These are phyloP conservation scores for Salpingus planirostris DNA, from an alignment of 2,888 invertebrate species.

Conservation along the genomic window DNA sequence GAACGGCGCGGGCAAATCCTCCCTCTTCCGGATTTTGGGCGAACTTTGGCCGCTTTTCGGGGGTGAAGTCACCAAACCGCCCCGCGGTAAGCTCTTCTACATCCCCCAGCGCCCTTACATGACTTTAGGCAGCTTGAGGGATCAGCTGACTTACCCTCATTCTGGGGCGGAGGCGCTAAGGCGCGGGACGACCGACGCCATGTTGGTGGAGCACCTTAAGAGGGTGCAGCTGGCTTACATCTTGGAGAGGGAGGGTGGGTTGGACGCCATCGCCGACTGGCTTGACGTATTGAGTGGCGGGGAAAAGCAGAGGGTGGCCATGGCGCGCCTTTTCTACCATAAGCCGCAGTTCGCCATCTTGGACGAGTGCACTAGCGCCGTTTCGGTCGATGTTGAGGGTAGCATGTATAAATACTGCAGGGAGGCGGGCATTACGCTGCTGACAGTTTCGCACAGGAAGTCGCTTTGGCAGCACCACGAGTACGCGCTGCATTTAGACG, in stretches of 20 bases:
- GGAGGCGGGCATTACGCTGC: slow-evolving; percentile 80
- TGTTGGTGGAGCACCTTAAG: slow-evolving; percentile 67
- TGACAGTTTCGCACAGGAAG: slow-evolving; percentile 95
- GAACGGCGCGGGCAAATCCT: slow-evolving; percentile 97
- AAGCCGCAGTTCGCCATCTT: slow-evolving; percentile 97
- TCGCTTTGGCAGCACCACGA: slow-evolving; percentile 98
- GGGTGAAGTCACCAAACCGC: slow-evolving; percentile 90
- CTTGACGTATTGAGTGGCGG: slow-evolving; percentile 97
- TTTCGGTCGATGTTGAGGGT: slow-evolving; percentile 97
- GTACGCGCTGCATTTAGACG: slow-evolving; percentile 93
- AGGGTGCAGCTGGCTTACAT: slow-evolving; percentile 80
- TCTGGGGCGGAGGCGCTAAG: slow-evolving; percentile 75
- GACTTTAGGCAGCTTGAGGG: slow-evolving; percentile 90
- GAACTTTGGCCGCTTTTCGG: slow-evolving; percentile 96
- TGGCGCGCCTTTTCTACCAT: slow-evolving; percentile 96
- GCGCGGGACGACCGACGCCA: slow-evolving; percentile 68
- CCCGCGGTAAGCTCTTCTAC: slow-evolving; percentile 89
- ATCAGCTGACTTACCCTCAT: slow-evolving; percentile 90
- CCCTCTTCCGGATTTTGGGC: slow-evolving; percentile 90
- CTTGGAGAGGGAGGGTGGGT: slow-evolving; percentile 73
- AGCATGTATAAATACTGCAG: slow-evolving; percentile 93
- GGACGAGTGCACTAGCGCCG: slow-evolving; percentile 98
- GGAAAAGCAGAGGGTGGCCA: slow-evolving; percentile 97
- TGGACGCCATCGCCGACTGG: slow-evolving; percentile 96
- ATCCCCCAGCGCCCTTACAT: slow-evolving; percentile 97